phyloP scores from a whole-genome alignment of 2,113 vertebrate species.

The Picathartes gymnocephalus region DNA sequence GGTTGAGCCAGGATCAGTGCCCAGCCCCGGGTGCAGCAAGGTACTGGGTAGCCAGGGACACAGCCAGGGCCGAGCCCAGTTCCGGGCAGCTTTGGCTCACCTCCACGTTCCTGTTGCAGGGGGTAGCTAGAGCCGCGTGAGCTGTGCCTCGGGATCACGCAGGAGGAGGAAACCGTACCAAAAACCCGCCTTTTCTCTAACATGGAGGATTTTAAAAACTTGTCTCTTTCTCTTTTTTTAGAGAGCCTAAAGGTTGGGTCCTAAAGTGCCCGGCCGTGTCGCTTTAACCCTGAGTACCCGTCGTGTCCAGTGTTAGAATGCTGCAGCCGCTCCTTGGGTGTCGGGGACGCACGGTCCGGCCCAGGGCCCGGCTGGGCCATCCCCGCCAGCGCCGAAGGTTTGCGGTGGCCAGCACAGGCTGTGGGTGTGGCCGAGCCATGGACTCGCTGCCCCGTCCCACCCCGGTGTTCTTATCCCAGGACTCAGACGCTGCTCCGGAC shows the following conservation, averaged over 20 bases:
- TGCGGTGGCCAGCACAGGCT: constrained; percentile 3
- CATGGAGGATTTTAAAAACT: constrained; percentile 53
- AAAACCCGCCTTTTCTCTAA: not conserved
- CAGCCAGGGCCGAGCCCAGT: not conserved
- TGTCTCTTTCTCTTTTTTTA: constrained; percentile 69
- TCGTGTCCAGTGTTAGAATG: constrained; percentile 44
- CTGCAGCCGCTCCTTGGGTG: constrained; percentile 23
- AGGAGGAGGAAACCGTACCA: not conserved
- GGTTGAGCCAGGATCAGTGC: not conserved
- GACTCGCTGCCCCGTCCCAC: not conserved
- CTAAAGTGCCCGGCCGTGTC: constrained; percentile 34
- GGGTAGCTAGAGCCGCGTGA: not conserved
- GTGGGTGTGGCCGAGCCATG: not conserved
- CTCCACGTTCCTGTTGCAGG: not conserved
- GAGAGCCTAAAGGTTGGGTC: constrained; percentile 66
- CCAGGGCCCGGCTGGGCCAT: constrained; percentile 25
- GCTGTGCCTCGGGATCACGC: not conserved
- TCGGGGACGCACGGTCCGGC: constrained; percentile 27
- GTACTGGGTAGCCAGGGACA: constrained; percentile 8
- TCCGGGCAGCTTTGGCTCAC: not conserved
- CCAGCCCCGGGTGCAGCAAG: not conserved
- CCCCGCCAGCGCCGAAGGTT: constrained; percentile 20
- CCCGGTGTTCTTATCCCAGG: not conserved
- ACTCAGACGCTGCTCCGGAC: not conserved
- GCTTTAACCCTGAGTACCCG: constrained; percentile 18